A percentile compares a stretch with the other conserved stretches of the same genome.
phyloP scores from a whole-genome alignment of 53 echinoderm and acorn worm genomes.

The Mesocentrotus franciscanus region DNA sequence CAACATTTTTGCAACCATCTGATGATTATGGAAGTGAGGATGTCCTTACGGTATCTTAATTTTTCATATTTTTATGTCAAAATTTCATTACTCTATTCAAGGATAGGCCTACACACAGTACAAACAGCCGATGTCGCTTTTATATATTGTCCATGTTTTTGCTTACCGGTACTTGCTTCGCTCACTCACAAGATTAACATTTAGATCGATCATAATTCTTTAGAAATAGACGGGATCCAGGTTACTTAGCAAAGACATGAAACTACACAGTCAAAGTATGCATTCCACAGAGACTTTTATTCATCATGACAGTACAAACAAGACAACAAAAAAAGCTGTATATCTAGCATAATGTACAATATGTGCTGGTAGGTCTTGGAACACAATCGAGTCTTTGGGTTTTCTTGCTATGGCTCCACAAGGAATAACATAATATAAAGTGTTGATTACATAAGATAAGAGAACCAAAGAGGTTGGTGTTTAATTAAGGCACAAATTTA shows the following conservation, averaged over 20 bases:
- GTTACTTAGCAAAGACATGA: neutral
- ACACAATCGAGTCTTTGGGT: constrained; percentile 4
- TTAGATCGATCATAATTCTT: too few relatives aligned
- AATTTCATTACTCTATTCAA: too few relatives aligned
- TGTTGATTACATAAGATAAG: neutral
- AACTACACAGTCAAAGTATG: neutral
- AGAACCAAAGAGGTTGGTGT: neutral
- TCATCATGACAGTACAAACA: constrained; percentile 7
- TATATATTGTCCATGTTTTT: too few relatives aligned
- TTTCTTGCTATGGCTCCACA: neutral
- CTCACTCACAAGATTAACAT: too few relatives aligned
- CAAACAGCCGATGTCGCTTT: too few relatives aligned
- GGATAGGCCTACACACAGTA: too few relatives aligned
- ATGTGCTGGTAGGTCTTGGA: neutral
- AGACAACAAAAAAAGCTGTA: constrained; percentile 5
- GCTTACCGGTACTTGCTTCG: too few relatives aligned
- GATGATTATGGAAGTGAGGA: too few relatives aligned
- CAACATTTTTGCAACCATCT: too few relatives aligned
- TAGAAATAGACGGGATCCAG: too few relatives aligned
- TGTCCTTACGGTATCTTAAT: too few relatives aligned
- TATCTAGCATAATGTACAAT: constrained; percentile 13
- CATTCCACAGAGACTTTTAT: constrained; percentile 36
- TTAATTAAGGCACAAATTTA: constrained; percentile 31
- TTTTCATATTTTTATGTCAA: too few relatives aligned
- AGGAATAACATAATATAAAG: neutral